phyloP scores from a whole-genome alignment of 2,888 invertebrate genomes.

The Synergus gifuensis region DNA sequence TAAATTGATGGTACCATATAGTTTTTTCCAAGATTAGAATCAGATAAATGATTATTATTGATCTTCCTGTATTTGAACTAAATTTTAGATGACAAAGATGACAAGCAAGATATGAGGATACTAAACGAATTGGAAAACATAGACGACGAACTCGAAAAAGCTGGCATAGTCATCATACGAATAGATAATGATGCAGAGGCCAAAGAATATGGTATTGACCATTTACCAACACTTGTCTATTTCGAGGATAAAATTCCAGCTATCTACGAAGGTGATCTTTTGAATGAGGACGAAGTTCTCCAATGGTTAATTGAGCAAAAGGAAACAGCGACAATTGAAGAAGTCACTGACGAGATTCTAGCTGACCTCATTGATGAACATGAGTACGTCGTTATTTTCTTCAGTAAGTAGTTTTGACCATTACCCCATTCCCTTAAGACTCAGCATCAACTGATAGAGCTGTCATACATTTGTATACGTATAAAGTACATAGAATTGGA shows the following conservation, averaged over 20 bases:
- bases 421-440: background rate
- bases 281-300: slow-evolving; percentile 95
- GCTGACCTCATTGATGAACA: slow-evolving; percentile 91
- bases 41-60: background rate
- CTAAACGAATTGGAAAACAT: slow-evolving; percentile 95
- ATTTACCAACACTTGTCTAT: slow-evolving; percentile 91
- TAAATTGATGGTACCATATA: no score
- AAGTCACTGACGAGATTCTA: slow-evolving; percentile 95
- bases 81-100: slow-evolving; percentile 89
- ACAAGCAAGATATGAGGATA: slow-evolving; percentile 92
- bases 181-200: slow-evolving; percentile 94
- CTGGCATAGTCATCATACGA: slow-evolving; percentile 93
- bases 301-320: slow-evolving; percentile 93
- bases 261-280: slow-evolving; percentile 93
- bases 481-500: background rate
- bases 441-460: background rate
- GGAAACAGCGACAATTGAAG: slow-evolving; percentile 94
- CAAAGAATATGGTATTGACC: slow-evolving; percentile 93
- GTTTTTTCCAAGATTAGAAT: background rate
- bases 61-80: background rate
- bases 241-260: slow-evolving; percentile 95
- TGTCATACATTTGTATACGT: background rate
- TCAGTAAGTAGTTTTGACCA: slow-evolving; percentile 83
- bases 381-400: slow-evolving; percentile 96
- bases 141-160: slow-evolving; percentile 93